Percentiles rank a stretch among this genome's conserved stretches.
Evolutionary conservation across 1,140 invertebrate species (phyloP).

Genomic region (Diorhabda elongata): DNA sequence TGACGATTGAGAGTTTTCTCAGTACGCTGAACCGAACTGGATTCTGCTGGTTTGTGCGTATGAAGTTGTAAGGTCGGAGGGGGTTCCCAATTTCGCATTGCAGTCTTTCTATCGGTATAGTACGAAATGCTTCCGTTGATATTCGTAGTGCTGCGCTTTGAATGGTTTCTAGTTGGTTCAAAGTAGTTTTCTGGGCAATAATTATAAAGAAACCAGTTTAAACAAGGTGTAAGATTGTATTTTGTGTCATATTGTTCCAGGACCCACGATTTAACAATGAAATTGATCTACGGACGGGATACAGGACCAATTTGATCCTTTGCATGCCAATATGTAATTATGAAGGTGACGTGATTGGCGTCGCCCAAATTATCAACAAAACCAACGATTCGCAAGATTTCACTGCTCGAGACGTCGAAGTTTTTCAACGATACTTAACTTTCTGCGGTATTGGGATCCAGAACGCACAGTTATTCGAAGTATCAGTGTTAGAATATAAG

Average conservation of each 20-base stretch:
- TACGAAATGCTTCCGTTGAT: no score
- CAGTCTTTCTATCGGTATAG: no score
- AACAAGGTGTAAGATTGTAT: no score
- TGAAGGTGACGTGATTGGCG: constrained; percentile 92
- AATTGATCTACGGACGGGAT: constrained; percentile 87
- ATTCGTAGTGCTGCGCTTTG: no score
- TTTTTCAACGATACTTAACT: constrained; percentile 82
- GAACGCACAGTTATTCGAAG: constrained; percentile 94
- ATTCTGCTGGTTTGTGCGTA: no score
- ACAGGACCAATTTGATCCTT: constrained; percentile 85
- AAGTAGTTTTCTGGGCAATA: no score
- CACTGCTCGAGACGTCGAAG: constrained; percentile 83
- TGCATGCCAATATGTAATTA: constrained; percentile 96
- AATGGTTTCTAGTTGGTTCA: no score
- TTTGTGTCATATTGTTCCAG: constrained; percentile 48
- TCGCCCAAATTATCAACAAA: constrained; percentile 97
- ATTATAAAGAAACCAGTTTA: no score
- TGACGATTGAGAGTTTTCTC: no score
- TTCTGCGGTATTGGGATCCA: constrained; percentile 97
- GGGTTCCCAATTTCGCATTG: no score
- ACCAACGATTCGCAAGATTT: constrained; percentile 82
- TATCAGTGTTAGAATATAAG: constrained; percentile 88
- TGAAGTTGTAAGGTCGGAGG: no score
- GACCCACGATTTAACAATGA: constrained; percentile 84
- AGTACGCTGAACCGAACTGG: no score